These are phyloP conservation scores for Augochlora pura DNA, from an alignment of 1,140 invertebrate genomes.

Conservation along the genomic window DNA sequence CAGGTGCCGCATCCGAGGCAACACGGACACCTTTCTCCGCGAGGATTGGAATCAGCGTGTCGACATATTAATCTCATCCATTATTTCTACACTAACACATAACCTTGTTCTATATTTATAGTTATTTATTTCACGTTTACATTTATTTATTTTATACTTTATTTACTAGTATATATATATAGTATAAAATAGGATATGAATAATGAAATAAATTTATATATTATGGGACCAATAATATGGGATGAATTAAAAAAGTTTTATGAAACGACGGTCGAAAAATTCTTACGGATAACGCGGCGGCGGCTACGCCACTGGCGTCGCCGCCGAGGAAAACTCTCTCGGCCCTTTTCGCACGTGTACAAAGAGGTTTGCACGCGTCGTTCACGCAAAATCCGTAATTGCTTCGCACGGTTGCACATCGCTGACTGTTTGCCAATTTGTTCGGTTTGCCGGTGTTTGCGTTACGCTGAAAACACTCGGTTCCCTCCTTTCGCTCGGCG, in stretches of 20 bases:
- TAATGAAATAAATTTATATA: too few relatives aligned
- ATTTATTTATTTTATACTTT: too few relatives aligned
- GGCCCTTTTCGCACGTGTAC: conserved; percentile 36
- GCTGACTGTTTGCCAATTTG: conserved; percentile 69
- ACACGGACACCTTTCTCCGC: too few relatives aligned
- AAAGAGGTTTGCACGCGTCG: conserved; percentile 67
- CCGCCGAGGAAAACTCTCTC: conserved; percentile 40
- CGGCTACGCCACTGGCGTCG: conserved; percentile 44
- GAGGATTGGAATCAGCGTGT: neutral
- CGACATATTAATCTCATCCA: too few relatives aligned
- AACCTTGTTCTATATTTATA: too few relatives aligned
- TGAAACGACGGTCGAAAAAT: neutral
- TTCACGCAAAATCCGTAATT: conserved; percentile 73
- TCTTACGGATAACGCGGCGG: neutral
- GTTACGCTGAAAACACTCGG: conserved; percentile 42
- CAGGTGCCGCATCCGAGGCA: neutral
- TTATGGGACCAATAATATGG: too few relatives aligned
- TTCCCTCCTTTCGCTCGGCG: conserved; percentile 19
- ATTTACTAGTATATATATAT: too few relatives aligned
- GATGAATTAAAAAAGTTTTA: too few relatives aligned
- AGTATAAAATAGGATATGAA: too few relatives aligned
- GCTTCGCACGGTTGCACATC: conserved; percentile 72
- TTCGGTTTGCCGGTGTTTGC: conserved; percentile 64
- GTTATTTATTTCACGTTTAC: too few relatives aligned
- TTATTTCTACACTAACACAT: neutral